phyloP scores from a whole-genome alignment of 1,140 invertebrate genomes.

The Orchesella cincta region DNA sequence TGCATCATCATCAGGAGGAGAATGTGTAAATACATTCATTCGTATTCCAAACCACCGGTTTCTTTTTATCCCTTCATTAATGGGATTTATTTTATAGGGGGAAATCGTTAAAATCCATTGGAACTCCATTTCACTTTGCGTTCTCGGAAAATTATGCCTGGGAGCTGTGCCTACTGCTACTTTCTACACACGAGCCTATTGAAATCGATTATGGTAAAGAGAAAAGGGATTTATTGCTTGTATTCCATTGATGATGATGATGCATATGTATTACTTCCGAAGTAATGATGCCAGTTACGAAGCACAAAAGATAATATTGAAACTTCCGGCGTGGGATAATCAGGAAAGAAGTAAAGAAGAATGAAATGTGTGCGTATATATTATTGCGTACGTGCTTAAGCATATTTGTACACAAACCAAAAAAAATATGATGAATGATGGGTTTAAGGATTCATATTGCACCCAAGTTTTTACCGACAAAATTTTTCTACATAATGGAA shows the following conservation, averaged over 20 bases:
- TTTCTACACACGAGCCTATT: neutral
- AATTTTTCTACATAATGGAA: too few relatives aligned
- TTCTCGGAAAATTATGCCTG: neutral
- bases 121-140: neutral
- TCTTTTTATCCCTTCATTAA: too few relatives aligned
- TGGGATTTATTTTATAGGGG: conserved; percentile 22
- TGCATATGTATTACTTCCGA: too few relatives aligned
- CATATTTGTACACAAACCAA: too few relatives aligned
- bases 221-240: neutral
- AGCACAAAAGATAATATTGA: conserved; percentile 16
- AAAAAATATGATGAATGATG: too few relatives aligned
- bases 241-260: too few relatives aligned
- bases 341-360: too few relatives aligned
- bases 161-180: neutral
- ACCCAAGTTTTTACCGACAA: too few relatives aligned
- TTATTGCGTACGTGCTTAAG: neutral
- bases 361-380: neutral
- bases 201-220: conserved; percentile 14
- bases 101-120: conserved; percentile 19
- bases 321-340: neutral
- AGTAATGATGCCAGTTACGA: neutral
- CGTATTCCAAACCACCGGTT: too few relatives aligned
- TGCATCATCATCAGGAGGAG: neutral
- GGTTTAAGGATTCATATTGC: too few relatives aligned
- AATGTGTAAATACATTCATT: too few relatives aligned